phyloP scores from a whole-genome alignment of 2,113 vertebrate genomes.

The Dasyprocta punctata region DNA sequence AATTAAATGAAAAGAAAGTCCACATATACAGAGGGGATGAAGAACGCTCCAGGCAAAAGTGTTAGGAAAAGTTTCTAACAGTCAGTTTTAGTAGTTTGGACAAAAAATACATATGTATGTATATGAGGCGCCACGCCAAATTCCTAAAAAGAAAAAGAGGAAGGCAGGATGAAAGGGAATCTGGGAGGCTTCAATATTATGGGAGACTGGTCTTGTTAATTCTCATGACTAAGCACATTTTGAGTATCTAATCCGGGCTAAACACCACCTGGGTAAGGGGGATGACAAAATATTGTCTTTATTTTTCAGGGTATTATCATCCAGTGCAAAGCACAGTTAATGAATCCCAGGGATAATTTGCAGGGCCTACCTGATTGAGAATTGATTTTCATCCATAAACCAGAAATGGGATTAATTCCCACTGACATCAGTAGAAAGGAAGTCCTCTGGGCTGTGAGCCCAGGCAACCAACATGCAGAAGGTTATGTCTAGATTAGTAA shows the following conservation, averaged over 20 bases:
- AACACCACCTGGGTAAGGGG: neutral
- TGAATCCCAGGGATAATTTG: neutral
- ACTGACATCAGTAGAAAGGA: neutral
- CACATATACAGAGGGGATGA: neutral
- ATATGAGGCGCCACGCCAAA: no score
- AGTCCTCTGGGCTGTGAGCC: neutral
- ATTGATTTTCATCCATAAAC: neutral
- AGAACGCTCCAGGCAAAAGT: neutral
- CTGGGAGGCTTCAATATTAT: neutral
- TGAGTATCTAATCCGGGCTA: neutral
- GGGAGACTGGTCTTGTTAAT: neutral
- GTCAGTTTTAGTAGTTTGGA: neutral
- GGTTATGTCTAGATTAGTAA: neutral
- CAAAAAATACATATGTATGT: no score
- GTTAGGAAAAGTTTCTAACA: neutral
- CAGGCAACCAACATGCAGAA: neutral
- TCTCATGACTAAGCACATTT: neutral
- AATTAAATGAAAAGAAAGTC: neutral
- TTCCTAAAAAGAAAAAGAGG: neutral
- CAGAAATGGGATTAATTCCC: neutral
- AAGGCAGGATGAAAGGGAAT: neutral
- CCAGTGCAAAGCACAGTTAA: neutral
- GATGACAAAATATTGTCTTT: neutral
- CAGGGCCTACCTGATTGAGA: neutral
- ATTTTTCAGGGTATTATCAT: neutral